Evolutionary conservation across 2,797 vertebrate species (phyloP).

Genomic region (Melanotaenia maccullochi): DNA sequence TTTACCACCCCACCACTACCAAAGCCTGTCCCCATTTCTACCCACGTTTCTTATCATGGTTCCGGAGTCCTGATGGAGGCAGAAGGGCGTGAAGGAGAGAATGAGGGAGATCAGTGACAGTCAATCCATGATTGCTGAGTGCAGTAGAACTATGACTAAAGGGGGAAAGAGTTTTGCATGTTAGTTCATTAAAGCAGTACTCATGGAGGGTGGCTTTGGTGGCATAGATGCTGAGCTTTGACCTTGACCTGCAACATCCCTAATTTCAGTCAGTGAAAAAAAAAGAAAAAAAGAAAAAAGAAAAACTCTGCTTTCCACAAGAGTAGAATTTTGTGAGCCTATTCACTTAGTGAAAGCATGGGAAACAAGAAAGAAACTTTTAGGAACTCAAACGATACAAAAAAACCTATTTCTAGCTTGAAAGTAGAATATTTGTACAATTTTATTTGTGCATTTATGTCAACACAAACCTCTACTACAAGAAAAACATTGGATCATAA

Average conservation of each 20-base stretch:
- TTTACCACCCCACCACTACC: constrained; percentile 32
- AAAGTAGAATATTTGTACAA: neutral
- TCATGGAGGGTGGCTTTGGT: neutral
- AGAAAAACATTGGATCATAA: neutral
- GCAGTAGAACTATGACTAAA: constrained; percentile 26
- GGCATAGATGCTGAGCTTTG: neutral
- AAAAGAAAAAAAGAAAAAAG: neutral
- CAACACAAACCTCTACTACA: neutral
- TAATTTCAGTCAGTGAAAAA: neutral
- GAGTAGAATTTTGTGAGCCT: neutral
- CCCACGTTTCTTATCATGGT: constrained; percentile 52
- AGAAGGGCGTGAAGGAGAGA: constrained; percentile 91
- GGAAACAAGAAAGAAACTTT: neutral
- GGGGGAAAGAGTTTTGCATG: neutral
- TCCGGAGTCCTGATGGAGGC: constrained; percentile 83
- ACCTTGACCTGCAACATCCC: neutral
- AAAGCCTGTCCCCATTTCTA: constrained; percentile 50
- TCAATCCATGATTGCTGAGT: constrained; percentile 65
- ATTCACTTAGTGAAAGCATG: neutral
- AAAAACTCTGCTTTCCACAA: neutral
- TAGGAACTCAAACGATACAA: neutral
- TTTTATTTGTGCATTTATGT: neutral
- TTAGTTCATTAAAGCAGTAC: neutral
- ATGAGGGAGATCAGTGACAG: constrained; percentile 60
- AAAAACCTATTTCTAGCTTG: neutral